phyloP scores from a whole-genome alignment of 2,797 vertebrate genomes.

The Urocyon cinereoargenteus region DNA sequence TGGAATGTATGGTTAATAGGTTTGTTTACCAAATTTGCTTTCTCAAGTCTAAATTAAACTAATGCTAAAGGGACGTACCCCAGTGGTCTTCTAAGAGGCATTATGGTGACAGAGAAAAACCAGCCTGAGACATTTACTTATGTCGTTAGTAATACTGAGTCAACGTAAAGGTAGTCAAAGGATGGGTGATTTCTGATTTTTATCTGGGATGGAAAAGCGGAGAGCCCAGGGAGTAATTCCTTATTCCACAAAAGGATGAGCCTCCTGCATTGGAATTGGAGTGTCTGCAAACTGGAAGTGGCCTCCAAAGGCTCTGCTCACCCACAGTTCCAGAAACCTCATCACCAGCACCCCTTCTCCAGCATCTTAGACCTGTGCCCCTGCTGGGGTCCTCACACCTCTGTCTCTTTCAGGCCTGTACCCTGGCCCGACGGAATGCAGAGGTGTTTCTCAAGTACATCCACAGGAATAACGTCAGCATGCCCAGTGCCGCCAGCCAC shows the following conservation, averaged over 20 bases:
- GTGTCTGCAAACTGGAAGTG: background rate
- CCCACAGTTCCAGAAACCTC: background rate
- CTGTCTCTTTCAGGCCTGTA: conserved; percentile 92
- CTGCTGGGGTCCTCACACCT: background rate
- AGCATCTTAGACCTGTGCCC: background rate
- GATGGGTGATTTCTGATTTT: background rate
- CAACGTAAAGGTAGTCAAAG: background rate
- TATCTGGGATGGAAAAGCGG: background rate
- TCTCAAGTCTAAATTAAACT: background rate
- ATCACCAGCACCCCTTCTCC: background rate
- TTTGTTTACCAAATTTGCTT: conserved; percentile 47
- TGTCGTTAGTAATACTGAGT: background rate
- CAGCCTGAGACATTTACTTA: background rate
- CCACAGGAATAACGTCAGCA: conserved; percentile 98
- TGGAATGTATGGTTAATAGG: background rate
- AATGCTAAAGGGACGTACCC: background rate
- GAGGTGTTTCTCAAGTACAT: conserved; percentile 99
- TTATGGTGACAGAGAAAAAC: background rate
- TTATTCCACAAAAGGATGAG: background rate
- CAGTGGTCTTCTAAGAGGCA: background rate
- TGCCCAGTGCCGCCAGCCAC: conserved; percentile 94
- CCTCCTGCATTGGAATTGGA: background rate
- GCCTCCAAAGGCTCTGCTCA: background rate
- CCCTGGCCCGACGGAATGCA: conserved; percentile 96
- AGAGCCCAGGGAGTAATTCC: background rate